A percentile compares a stretch with the other conserved stretches of the same genome.
phyloP scores from a whole-genome alignment of 2,888 invertebrate genomes.

The Micropterix aruncella region DNA sequence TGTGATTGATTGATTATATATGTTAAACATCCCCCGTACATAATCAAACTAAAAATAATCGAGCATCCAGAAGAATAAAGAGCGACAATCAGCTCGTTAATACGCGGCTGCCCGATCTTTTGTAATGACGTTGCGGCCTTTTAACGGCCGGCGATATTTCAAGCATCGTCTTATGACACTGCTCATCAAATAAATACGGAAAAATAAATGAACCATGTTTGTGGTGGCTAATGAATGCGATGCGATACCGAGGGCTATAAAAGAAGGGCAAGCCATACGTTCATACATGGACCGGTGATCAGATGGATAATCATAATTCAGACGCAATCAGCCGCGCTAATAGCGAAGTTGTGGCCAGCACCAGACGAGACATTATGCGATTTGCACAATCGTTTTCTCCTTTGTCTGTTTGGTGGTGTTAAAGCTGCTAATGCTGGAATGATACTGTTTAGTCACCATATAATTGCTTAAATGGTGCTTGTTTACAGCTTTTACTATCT shows the following conservation, averaged over 20 bases:
- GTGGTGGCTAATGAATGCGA: not conserved
- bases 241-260: not conserved
- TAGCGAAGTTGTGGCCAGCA: too few species aligned
- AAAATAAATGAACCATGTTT: not conserved
- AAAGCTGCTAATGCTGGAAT: too few species aligned
- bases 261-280: not conserved
- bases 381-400: too few species aligned
- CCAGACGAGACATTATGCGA: too few species aligned
- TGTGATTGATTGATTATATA: too few species aligned
- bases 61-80: too few species aligned
- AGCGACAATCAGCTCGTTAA: not conserved
- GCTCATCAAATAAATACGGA: not conserved
- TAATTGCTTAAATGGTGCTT: too few species aligned
- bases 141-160: not conserved
- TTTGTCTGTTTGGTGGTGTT: too few species aligned
- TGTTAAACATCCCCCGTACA: too few species aligned
- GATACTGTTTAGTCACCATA: too few species aligned
- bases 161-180: not conserved
- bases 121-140: not conserved
- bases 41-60: too few species aligned
- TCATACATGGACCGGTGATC: not conserved
- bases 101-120: not conserved
- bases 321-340: not conserved
- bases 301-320: not conserved
- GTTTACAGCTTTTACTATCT: too few species aligned